Percentiles rank a stretch among this genome's conserved stretches.
phyloP scores from a whole-genome alignment of 2,113 vertebrate genomes.

The Tympanuchus pallidicinctus region DNA sequence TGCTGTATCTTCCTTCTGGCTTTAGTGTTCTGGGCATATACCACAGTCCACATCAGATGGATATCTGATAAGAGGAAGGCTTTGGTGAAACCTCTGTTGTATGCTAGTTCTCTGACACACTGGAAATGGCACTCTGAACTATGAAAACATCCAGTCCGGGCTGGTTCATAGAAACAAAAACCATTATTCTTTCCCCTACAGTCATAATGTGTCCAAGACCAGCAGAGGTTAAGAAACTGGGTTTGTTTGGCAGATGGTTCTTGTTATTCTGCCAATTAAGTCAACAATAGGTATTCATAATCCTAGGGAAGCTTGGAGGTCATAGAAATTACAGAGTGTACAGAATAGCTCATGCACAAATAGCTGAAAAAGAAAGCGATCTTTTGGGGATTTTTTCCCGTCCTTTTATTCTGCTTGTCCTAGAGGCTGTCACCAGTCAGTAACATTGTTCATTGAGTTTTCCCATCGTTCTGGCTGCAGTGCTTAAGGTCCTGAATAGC shows the following conservation, averaged over 20 bases:
- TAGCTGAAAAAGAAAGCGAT: neutral
- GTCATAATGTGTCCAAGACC: neutral
- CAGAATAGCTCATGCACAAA: constrained; percentile 30
- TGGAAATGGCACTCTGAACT: neutral
- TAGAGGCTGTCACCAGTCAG: neutral
- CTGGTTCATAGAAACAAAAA: neutral
- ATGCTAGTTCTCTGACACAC: neutral
- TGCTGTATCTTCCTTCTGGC: neutral
- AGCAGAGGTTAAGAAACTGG: constrained; percentile 37
- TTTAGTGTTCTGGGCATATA: neutral
- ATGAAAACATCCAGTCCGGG: neutral
- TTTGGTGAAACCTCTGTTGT: neutral
- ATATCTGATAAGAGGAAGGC: neutral
- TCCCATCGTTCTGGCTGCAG: neutral
- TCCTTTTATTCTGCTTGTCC: constrained; percentile 19
- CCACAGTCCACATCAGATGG: neutral
- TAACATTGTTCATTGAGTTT: neutral
- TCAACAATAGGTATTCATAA: constrained; percentile 63
- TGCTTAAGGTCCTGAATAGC: neutral
- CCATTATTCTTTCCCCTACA: neutral
- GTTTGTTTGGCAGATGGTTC: constrained; percentile 59
- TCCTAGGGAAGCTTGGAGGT: constrained; percentile 23
- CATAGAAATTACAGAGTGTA: constrained; percentile 25
- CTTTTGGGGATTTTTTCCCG: neutral
- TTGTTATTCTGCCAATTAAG: constrained; percentile 56